A percentile compares a stretch with the other conserved stretches of the same genome.
These are phyloP conservation scores for Caradrina kadenii DNA, from an alignment of 2,888 invertebrate genomes.

Conservation along the genomic window DNA sequence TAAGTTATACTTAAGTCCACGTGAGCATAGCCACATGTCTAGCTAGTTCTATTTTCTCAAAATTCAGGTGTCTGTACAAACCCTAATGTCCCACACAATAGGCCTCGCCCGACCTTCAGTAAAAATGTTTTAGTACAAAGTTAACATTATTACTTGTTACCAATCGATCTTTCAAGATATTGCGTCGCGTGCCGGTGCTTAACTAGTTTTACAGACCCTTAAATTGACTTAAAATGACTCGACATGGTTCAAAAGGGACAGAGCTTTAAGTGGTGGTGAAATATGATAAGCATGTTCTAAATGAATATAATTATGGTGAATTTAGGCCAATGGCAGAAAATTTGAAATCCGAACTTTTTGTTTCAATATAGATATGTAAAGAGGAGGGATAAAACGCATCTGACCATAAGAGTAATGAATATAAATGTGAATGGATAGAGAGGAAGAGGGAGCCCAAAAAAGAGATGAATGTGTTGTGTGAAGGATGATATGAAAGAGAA, in stretches of 20 bases:
- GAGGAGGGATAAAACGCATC: too few species aligned
- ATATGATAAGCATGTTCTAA: not conserved
- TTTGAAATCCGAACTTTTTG: too few species aligned
- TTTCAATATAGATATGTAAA: too few species aligned
- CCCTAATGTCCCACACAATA: slow-evolving; percentile 33
- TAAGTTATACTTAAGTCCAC: too few species aligned
- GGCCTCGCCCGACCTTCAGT: slow-evolving; percentile 34
- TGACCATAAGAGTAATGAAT: too few species aligned
- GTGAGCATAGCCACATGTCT: too few species aligned
- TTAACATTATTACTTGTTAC: slow-evolving; percentile 48
- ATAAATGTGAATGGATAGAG: too few species aligned
- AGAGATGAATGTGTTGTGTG: too few species aligned
- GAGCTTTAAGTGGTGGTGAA: not conserved
- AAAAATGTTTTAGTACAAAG: slow-evolving; percentile 48
- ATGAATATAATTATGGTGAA: too few species aligned
- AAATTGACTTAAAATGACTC: slow-evolving; percentile 57
- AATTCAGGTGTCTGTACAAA: slow-evolving; percentile 12
- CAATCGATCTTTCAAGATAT: slow-evolving; percentile 58
- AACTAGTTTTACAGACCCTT: slow-evolving; percentile 46
- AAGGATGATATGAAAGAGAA: too few species aligned
- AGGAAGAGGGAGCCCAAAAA: too few species aligned
- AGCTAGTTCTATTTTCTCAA: not conserved
- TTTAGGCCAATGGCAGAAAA: too few species aligned
- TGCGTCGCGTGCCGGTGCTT: slow-evolving; percentile 59
- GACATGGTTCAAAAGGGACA: slow-evolving; percentile 14